A percentile compares a stretch with the other conserved stretches of the same genome.
phyloP scores from a whole-genome alignment of 2,797 vertebrate species.

The Manis pentadactyla region DNA sequence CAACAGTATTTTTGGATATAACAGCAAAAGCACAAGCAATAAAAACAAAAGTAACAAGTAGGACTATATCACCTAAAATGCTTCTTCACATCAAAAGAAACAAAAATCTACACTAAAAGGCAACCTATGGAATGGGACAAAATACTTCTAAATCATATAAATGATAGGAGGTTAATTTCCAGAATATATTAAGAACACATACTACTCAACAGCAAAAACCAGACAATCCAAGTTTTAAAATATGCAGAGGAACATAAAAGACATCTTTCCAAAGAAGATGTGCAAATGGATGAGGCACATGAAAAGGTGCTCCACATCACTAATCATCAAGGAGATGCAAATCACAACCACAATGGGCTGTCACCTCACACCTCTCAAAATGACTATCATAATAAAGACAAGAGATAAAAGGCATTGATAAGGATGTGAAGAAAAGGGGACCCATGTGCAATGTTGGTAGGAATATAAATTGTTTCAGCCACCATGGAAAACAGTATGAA shows the following conservation, averaged over 20 bases:
- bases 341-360: neutral
- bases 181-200: neutral
- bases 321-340: neutral
- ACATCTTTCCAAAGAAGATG: neutral
- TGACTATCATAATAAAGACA: neutral
- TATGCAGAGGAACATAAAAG: neutral
- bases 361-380: neutral
- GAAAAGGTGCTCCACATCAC: neutral
- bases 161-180: neutral
- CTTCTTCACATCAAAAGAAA: neutral
- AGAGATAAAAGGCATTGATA: neutral
- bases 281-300: neutral
- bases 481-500: neutral
- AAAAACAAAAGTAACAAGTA: neutral
- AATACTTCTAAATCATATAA: neutral
- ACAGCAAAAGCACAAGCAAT: neutral
- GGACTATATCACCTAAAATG: neutral
- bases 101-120: neutral
- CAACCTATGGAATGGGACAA: neutral
- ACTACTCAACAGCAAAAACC: neutral
- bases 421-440: neutral
- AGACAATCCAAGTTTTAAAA: neutral
- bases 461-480: neutral
- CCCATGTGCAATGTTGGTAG: neutral
- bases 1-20: neutral